Evolutionary conservation across 2,888 invertebrate genomes (phyloP), one percentile per base, ranked within the genome.

Genomic region (Atethmia centrago): DNA sequence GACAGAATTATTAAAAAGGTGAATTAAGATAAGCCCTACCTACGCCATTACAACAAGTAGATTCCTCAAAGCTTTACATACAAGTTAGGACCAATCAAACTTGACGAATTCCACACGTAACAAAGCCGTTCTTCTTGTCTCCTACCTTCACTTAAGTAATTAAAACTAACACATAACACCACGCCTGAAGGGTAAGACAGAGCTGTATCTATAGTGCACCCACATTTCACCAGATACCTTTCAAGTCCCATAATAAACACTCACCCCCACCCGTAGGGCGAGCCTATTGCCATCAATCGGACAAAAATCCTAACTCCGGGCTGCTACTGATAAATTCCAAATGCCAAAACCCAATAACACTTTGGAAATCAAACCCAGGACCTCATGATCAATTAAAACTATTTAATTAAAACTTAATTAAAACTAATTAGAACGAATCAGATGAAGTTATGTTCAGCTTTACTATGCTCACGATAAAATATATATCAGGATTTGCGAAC

Each of bases 31-130:
- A 49, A 53, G n/a, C 12, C 28, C 14, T 28, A 59, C 40, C 21
- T 19, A 49, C 56, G 14, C 21, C 19, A 40, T 36, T 28, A 68
- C 12, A 21, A 25, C 25, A 56, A 31, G 49, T 55, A 53, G 53
- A 73, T 55, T 47, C 21, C 25, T 47, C n/a, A 66, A 45, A 62
- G 51, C 21, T 40, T n/a, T 51, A 31, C 25, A 10, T 19, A 12
- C 5, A 36, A 51, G 16, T 64, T 53, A 51, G 9, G 66, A 28
- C 53, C 25, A 67, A 76, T 82, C 40, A 70, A 84, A 85, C 55
- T 85, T 71, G 4, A 51, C 21, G n/a, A 74, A 71, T 67, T 69
- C 56, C 71, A 4, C 58, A 53, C 64, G 49, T 59, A 42, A 36
- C 1, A 0, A 21, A 14, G 7, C 14, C 21, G 9, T 55, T 25